A percentile compares a stretch with the other conserved stretches of the same genome.
phyloP scores from a whole-genome alignment of 2,113 vertebrate species.

The Apodemus speciosus region DNA sequence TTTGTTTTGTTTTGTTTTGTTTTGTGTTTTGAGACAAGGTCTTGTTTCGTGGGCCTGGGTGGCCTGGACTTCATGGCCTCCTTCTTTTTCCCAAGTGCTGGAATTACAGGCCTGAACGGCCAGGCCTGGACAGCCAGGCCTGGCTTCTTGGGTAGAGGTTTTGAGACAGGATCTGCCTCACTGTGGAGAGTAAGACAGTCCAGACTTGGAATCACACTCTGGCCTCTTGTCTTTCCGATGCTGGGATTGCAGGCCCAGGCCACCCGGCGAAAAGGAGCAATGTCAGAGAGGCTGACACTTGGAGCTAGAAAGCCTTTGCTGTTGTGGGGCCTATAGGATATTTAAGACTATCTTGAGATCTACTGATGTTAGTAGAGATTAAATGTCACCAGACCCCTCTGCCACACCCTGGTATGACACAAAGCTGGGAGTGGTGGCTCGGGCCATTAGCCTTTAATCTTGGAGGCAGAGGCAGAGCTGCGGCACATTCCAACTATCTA shows the following conservation, averaged over 20 bases:
- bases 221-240: background rate
- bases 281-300: background rate
- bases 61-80: background rate
- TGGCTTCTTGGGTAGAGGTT: background rate
- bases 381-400: background rate
- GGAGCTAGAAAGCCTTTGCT: slow-evolving; percentile 1
- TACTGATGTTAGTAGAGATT: background rate
- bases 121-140: fast-evolving
- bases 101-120: background rate
- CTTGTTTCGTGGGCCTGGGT: too few relatives aligned
- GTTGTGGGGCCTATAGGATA: background rate
- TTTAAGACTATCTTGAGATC: slow-evolving; percentile 9
- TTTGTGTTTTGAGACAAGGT: background rate
- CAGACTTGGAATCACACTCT: background rate
- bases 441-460: background rate
- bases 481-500: background rate
- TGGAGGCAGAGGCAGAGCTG: background rate
- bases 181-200: background rate
- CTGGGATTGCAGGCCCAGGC: background rate
- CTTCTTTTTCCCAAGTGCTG: background rate
- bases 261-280: background rate
- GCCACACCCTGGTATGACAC: background rate
- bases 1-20: background rate
- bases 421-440: background rate
- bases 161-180: background rate